A percentile compares a stretch with the other conserved stretches of the same genome.
Evolutionary conservation across 2,113 vertebrate genomes (phyloP).

Genomic region (Oxyruncus cristatus): DNA sequence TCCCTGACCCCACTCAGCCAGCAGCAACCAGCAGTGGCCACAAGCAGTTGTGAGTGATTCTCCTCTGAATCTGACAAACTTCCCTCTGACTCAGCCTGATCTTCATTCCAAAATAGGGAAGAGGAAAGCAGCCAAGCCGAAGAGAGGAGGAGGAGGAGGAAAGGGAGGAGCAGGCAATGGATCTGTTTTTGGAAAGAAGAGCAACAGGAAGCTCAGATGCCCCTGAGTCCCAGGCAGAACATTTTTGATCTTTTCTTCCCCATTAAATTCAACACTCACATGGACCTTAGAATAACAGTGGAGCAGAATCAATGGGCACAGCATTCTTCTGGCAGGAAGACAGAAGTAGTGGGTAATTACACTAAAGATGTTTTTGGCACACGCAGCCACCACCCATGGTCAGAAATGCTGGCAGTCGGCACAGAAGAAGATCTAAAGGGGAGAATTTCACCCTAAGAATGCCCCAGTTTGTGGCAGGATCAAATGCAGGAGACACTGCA

Average conservation of each 20-base stretch:
- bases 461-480: neutral
- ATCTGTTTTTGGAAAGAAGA: conserved; percentile 8
- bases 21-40: neutral
- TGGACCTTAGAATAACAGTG: accelerated
- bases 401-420: neutral
- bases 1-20: neutral
- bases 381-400: neutral
- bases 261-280: neutral
- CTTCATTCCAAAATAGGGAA: conserved; percentile 11
- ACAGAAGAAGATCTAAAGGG: neutral
- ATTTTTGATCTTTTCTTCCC: neutral
- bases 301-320: neutral
- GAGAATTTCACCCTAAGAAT: neutral
- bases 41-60: neutral
- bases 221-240: neutral
- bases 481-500: neutral
- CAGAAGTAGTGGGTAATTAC: neutral
- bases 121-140: neutral
- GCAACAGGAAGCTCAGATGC: neutral
- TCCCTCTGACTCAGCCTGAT: conserved; percentile 32
- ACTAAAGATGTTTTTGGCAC: neutral
- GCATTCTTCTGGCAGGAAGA: neutral
- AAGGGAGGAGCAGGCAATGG: conserved; percentile 2
- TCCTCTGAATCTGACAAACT: neutral
- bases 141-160: neutral